Evolutionary conservation across 1,140 invertebrate genomes (phyloP).

Genomic region (Mya arenaria): DNA sequence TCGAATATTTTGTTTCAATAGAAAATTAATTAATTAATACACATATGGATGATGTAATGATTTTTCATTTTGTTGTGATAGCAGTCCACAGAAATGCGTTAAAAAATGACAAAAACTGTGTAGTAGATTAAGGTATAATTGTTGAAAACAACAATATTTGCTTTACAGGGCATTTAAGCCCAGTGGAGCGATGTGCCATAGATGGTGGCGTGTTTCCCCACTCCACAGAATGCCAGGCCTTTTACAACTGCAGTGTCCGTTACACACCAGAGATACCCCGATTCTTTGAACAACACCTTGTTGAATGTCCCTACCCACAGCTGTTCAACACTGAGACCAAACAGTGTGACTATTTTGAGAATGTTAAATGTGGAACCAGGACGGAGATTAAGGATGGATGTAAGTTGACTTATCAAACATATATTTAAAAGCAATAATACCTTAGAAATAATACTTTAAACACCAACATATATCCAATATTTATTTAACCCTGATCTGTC

Average conservation of each 20-base stretch:
- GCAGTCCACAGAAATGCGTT: no score
- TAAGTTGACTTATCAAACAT: slow-evolving; percentile 46
- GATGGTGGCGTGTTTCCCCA: slow-evolving; percentile 49
- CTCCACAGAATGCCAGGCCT: slow-evolving; percentile 59
- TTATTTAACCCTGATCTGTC: no score
- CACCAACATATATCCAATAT: no score
- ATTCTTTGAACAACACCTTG: slow-evolving; percentile 60
- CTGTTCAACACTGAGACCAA: slow-evolving; percentile 54
- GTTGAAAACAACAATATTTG: no score
- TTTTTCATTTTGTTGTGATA: no score
- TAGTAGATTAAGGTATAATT: no score
- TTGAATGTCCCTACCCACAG: slow-evolving; percentile 63
- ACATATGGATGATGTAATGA: no score
- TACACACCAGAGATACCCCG: slow-evolving; percentile 40
- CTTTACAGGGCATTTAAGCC: slow-evolving; percentile 28
- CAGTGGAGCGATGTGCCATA: slow-evolving; percentile 33
- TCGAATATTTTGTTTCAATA: no score
- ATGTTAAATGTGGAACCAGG: slow-evolving; percentile 61
- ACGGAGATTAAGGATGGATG: slow-evolving; percentile 54
- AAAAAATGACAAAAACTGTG: no score
- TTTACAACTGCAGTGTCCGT: slow-evolving; percentile 59
- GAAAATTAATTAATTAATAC: no score
- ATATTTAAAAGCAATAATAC: no score
- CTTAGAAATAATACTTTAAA: no score
- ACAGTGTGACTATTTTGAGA: slow-evolving; percentile 50